Base-by-base conservation (phyloP, 2,888 invertebrate genomes). In the Laothoe populi region DNA sequence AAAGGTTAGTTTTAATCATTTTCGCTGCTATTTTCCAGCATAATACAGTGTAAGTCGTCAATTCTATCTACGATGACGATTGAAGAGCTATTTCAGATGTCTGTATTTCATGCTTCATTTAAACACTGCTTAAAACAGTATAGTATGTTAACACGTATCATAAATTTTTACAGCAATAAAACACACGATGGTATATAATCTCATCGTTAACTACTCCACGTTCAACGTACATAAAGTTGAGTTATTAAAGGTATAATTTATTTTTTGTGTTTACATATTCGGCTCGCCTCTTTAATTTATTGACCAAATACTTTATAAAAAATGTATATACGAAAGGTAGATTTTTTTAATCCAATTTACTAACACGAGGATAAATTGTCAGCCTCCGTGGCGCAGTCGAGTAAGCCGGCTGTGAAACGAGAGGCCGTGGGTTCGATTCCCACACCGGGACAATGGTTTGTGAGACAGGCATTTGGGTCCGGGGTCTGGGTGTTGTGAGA, bases 191-290 rank as follows among this genome's bases (percentile, higher is more conserved):
- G 60, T 49, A 49, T 19, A 53, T 31, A 53, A 53, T 10, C 31
- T 4, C 31, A 53, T 67, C 63, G 57, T 68, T 63, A 71, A 42
- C 66, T 65, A 67, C 49, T 71, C 70, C 69, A 69, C 69, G 46
- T 62, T 62, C 64, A 68, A 65, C 65, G 60, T 67, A 67, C 70
- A 70, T 73, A 66, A 66, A 66, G 63, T 70, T 60, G 61, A 40
- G 44, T 31, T 69, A 70, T 62, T 62, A 57, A 40, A 21, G 16
- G 13, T 24, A 19, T 63, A 38, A 19, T 65, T 53, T 24, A 40
- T 63, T 53, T 53, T 49, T 49, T 31, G 4, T 53, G 46, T 53
- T 16, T 53, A 31, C n/a, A 16, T 53, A 19, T 53, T 53, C 16
- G 16, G 16, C 2, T 26, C 10, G 16, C 24, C 48, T 13, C 7